These are phyloP conservation scores for Phasianus colchicus DNA, from an alignment of 2,113 vertebrate genomes.

Conservation along the genomic window DNA sequence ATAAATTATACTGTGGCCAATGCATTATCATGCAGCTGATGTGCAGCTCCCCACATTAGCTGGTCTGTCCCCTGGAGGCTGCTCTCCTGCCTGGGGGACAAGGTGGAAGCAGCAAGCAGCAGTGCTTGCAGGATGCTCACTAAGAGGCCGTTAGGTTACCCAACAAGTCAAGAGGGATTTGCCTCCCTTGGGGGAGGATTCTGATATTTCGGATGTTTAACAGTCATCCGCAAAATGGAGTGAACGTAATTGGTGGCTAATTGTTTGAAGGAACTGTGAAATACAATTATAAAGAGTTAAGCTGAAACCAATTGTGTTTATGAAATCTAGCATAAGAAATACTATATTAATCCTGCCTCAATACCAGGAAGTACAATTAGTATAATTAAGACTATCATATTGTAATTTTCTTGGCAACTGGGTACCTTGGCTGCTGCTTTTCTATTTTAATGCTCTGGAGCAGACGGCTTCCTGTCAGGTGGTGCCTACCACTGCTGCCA, in stretches of 20 bases:
- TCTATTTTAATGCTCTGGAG: background rate
- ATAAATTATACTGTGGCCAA: background rate
- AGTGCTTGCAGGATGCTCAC: background rate
- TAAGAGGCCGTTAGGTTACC: background rate
- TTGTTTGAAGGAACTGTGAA: constrained; percentile 66
- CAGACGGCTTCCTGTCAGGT: background rate
- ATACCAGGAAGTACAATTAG: constrained; percentile 39
- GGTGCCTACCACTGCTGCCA: background rate
- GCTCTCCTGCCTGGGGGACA: background rate
- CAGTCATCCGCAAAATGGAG: constrained; percentile 48
- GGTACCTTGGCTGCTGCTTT: background rate
- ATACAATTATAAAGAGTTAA: constrained; percentile 51
- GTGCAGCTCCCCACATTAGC: background rate
- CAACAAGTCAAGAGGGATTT: constrained; percentile 37
- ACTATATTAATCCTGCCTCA: constrained; percentile 46
- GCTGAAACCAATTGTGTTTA: constrained; percentile 59
- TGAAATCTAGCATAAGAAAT: constrained; percentile 53
- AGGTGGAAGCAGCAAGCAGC: background rate
- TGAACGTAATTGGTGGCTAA: constrained; percentile 67
- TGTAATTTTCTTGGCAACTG: constrained; percentile 49
- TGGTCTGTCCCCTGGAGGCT: background rate
- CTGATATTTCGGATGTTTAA: constrained; percentile 52
- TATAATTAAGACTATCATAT: constrained; percentile 64
- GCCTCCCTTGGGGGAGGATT: constrained; percentile 17
- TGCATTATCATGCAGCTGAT: background rate